Evolutionary conservation across 1,140 invertebrate species (phyloP), one percentile per base, ranked within the genome.

Genomic region (Drosophila varians): DNA sequence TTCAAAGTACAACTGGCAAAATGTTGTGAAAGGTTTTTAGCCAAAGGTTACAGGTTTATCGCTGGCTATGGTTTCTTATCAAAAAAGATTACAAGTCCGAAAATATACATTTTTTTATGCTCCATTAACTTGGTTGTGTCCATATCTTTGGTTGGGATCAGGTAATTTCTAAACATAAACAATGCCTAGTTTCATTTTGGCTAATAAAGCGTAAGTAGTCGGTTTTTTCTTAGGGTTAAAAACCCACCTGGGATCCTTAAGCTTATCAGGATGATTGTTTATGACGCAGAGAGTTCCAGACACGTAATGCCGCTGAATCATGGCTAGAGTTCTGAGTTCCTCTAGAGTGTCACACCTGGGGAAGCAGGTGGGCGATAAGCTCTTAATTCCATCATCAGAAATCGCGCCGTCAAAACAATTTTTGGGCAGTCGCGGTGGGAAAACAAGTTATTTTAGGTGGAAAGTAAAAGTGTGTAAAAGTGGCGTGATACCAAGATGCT

Each of bases 381-480:
- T 28, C 9, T 5, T 16, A 36, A 9, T 14, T 34, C 58, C 16
- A 43, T 62, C 34, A 65, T 26, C 34, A 18, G 25, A 8, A 64
- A 65, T 21, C 46, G n/a, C n/a, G n/a, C 60, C 58, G 55, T 47
- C 42, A 58, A 60, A 64, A 64, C 57, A 65, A 51, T 16, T n/a
- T n/a, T n/a, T n/a, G n/a, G n/a, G n/a, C n/a, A n/a, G n/a, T n/a
- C n/a, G n/a, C n/a, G n/a, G n/a, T n/a, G 25, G 28, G 6, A 36
- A 64, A 65, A 65, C 62, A 25, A 43, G 62, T 66, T 66, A 65
- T 66, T 52, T 43, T 14, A 47, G 72, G 45, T 74, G 61, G 38
- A 74, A 73, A 80, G 74, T 74, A 82, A 82, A 83, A 82, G 62
- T 61, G 52, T 23, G 69, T 60, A 73, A 72, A 73, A 48, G 70